These are phyloP conservation scores for Arctocebus calabarensis DNA, from an alignment of 2,797 vertebrate species.

Conservation along the genomic window DNA sequence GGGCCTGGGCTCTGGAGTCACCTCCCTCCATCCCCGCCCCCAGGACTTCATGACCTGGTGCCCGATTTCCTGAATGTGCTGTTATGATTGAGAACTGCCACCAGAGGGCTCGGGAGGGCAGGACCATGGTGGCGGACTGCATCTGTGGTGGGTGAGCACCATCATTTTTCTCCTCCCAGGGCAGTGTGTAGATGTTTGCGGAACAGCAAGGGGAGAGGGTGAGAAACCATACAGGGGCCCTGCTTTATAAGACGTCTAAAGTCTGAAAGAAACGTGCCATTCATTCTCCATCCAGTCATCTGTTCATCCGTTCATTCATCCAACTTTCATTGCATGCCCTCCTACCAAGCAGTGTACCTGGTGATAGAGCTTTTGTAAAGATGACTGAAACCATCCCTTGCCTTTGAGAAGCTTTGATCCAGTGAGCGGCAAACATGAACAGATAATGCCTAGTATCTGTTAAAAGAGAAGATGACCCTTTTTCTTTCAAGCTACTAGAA, in stretches of 20 bases:
- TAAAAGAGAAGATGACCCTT: neutral
- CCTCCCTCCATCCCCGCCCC: neutral
- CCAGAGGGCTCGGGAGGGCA: neutral
- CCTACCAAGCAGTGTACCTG: neutral
- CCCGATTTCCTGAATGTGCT: constrained; percentile 8
- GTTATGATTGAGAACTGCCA: neutral
- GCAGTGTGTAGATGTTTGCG: neutral
- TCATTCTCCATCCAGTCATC: neutral
- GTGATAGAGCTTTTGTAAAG: neutral
- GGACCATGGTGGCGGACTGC: neutral
- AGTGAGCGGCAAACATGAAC: neutral
- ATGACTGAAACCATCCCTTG: neutral
- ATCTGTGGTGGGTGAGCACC: neutral
- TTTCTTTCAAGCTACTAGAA: neutral
- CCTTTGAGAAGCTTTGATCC: neutral
- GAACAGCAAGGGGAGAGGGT: too few species aligned
- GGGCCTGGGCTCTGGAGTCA: neutral
- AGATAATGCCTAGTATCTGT: neutral
- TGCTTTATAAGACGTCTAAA: neutral
- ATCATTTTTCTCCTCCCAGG: neutral
- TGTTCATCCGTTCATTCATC: neutral
- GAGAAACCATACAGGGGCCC: neutral
- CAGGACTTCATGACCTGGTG: neutral
- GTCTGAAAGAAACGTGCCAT: neutral
- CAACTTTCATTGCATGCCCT: neutral